Evolutionary conservation across 2,888 invertebrate genomes (phyloP).

Genomic region (Bellardia bayeri): DNA sequence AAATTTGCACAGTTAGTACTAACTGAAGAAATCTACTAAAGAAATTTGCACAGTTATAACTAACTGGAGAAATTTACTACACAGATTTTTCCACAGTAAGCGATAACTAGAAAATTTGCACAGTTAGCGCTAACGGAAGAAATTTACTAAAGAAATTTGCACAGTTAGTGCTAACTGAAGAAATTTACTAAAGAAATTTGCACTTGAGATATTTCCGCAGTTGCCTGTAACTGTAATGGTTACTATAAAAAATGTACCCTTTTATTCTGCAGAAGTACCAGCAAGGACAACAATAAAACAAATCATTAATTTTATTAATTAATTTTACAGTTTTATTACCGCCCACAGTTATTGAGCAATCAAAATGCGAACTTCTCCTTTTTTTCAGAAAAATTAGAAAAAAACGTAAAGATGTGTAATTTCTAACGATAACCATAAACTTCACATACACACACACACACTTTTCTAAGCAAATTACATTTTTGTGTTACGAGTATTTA

Average conservation of each 20-base stretch:
- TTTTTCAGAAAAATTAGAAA: neutral
- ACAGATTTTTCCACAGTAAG: no score
- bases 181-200: neutral
- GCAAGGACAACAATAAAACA: neutral
- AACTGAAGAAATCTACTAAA: no score
- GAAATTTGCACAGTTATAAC: no score
- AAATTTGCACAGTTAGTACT: no score
- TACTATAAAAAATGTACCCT: neutral
- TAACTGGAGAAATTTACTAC: no score
- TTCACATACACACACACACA: neutral
- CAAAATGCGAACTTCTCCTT: neutral
- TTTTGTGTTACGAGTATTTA: conserved; percentile 3
- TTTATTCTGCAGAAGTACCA: no score
- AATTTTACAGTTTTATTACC: conserved; percentile 11
- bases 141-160: no score
- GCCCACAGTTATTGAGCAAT: neutral
- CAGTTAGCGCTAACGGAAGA: no score
- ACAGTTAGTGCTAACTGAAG: no score
- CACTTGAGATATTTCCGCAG: no score
- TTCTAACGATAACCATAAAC: neutral
- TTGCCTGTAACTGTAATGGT: neutral
- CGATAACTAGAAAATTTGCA: no score
- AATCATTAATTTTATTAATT: conserved; percentile 13
- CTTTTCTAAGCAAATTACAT: neutral
- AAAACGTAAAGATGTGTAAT: neutral